phyloP scores from a whole-genome alignment of 2,797 vertebrate genomes.

The Carapus acus region DNA sequence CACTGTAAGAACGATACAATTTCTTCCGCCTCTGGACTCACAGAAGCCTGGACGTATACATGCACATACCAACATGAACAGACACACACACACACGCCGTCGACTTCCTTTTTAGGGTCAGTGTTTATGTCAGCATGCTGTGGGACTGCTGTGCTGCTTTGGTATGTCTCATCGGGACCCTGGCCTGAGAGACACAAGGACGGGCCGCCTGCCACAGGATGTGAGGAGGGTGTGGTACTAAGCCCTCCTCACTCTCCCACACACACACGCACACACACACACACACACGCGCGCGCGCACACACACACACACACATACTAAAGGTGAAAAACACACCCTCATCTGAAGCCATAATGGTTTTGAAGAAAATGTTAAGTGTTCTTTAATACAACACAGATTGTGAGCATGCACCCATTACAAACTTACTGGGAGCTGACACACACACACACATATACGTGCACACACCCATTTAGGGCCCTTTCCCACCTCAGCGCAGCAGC shows the following conservation, averaged over 20 bases:
- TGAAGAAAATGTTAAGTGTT: neutral
- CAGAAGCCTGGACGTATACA: neutral
- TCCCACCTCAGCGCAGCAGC: constrained; percentile 17
- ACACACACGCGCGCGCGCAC: constrained; percentile 20
- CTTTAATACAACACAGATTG: too few species aligned
- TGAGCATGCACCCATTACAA: neutral
- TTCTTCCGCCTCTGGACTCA: neutral
- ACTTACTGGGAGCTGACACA: neutral
- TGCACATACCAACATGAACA: constrained; percentile 8
- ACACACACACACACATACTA: constrained; percentile 31
- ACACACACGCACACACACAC: constrained; percentile 32
- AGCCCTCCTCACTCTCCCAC: constrained; percentile 52
- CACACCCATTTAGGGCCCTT: neutral
- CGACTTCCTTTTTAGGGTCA: constrained; percentile 39
- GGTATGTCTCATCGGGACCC: constrained; percentile 39
- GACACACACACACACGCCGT: constrained; percentile 19
- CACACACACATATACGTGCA: constrained; percentile 3
- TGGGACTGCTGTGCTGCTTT: constrained; percentile 30
- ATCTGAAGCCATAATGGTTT: neutral
- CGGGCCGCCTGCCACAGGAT: constrained; percentile 64
- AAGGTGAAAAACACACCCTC: constrained; percentile 20
- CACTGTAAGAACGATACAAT: too few species aligned
- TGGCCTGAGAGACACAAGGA: constrained; percentile 49
- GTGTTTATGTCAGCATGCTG: constrained; percentile 48
- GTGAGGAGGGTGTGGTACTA: constrained; percentile 60